Percentiles rank a stretch among this genome's conserved stretches.
Evolutionary conservation across 2,113 vertebrate species (phyloP).

Genomic region (Xiphophorus maculatus): DNA sequence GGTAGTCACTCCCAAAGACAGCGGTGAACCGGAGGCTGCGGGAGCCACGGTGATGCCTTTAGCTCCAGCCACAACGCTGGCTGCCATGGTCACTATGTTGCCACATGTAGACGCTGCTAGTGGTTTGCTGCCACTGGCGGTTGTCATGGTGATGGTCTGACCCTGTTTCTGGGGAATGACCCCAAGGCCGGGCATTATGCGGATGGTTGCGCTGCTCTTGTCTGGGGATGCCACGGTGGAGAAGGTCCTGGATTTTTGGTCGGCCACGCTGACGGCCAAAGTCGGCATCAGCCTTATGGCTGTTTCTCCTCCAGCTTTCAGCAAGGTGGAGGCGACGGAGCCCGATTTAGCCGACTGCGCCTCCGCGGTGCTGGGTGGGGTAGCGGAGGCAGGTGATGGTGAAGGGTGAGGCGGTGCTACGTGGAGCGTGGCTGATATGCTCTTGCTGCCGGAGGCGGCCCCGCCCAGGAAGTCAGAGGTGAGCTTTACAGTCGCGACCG

Average conservation of each 20-base stretch:
- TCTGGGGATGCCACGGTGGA: conserved; percentile 84
- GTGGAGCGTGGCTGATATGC: conserved; percentile 93
- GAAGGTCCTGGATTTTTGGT: conserved; percentile 88
- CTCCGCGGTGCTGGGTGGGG: conserved; percentile 63
- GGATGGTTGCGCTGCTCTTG: conserved; percentile 89
- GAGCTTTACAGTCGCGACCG: conserved; percentile 94
- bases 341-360: conserved; percentile 73
- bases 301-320: conserved; percentile 84
- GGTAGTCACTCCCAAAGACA: conserved; percentile 85
- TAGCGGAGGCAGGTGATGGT: conserved; percentile 77
- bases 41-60: conserved; percentile 87
- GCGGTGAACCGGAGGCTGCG: conserved; percentile 79
- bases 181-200: conserved; percentile 94
- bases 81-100: conserved; percentile 80
- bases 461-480: conserved; percentile 92
- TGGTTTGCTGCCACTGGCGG: conserved; percentile 80
- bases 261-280: conserved; percentile 87
- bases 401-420: conserved; percentile 84
- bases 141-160: conserved; percentile 88
- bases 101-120: conserved; percentile 76
- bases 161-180: conserved; percentile 91
- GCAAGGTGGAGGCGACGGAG: conserved; percentile 77
- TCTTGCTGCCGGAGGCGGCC: conserved; percentile 81
- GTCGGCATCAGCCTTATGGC: conserved; percentile 96
- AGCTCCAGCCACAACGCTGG: conserved; percentile 83